Evolutionary conservation across 2,797 vertebrate species (phyloP), one percentile per base, ranked within the genome.

Genomic region (Psittacula derbiana): DNA sequence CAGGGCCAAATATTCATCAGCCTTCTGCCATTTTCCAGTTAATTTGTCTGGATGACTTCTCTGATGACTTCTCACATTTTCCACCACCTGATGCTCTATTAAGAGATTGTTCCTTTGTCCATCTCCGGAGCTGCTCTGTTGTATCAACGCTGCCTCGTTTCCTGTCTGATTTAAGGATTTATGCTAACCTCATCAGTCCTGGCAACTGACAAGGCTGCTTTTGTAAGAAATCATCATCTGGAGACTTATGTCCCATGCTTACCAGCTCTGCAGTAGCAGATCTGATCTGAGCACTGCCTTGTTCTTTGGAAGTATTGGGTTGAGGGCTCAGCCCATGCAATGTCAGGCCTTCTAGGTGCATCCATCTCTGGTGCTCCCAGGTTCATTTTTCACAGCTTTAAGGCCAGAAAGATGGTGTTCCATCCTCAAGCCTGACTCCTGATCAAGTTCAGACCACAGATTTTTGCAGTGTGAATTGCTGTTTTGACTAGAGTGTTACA

Each of bases 11-110:
- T 91, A 92, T 67, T 92, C 72, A 93, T 95, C 89, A 96, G 20
- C 53, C 38, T 86, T 91, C 75, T 96, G 79, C 92, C 84, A 83
- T 96, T 95, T 96, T 86, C 84, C 92, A 72, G 69, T 80, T 91
- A 75, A 86, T 80, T 95, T 87, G 49, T 71, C 88, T 92, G 89
- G 61, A 78, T 93, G 79, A 69, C 61, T 95, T 71, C 73, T 96
- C 69, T 0, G 0, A 60, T 80, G 53, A 80, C 70, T 86, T 90
- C 36, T 92, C 57, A 80, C 14, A 38, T 73, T 93, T 95, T 96
- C 83, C 49, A 92, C 67, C 64, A 88, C 64, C 80, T 85, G 83
- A 76, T 92, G 83, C 67, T 93, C 47, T 86, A 2, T 78, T 89
- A 79, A 72, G 87, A 49, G 50, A 84, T 90, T 90, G 11, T 88